These are phyloP conservation scores for Acanthaster planci DNA, from an alignment of 35 echinoderm and acorn worm genomes.

Conservation along the genomic window DNA sequence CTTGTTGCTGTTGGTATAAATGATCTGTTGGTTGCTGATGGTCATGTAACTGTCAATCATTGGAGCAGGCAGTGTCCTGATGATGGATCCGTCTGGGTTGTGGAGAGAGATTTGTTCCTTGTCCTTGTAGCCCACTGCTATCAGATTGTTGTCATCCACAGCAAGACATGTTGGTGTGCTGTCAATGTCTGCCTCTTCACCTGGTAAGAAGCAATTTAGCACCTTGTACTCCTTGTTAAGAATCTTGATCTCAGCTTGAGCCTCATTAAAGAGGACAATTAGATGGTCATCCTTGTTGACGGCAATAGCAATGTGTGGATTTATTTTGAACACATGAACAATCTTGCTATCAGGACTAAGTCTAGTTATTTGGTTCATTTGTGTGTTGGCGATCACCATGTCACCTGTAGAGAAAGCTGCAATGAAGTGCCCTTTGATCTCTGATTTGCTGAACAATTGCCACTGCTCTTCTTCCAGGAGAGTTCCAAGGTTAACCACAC, in stretches of 20 bases:
- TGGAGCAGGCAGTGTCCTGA: neutral
- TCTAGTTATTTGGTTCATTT: neutral
- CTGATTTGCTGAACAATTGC: neutral
- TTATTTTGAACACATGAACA: neutral
- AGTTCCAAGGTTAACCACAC: neutral
- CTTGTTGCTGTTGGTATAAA: neutral
- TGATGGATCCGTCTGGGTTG: neutral
- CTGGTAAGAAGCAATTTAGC: neutral
- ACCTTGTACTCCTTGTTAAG: slow-evolving; percentile 19
- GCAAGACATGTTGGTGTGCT: slow-evolving; percentile 4
- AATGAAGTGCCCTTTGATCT: neutral
- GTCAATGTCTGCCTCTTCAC: neutral
- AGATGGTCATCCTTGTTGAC: slow-evolving; percentile 22
- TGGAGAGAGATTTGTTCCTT: neutral
- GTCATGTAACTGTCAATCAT: neutral
- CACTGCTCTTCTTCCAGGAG: neutral
- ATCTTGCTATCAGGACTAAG: neutral
- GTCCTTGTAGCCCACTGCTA: slow-evolving; percentile 32
- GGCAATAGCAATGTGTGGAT: neutral
- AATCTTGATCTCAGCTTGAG: neutral
- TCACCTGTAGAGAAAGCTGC: neutral
- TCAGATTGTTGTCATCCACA: slow-evolving; percentile 27
- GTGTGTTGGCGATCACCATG: neutral
- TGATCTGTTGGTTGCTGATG: neutral
- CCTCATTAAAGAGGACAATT: neutral